Percentiles rank a stretch among this genome's conserved stretches.
Conservation (phyloP, 2,888 invertebrate genomes). For the Diabrotica balteata region DNA sequence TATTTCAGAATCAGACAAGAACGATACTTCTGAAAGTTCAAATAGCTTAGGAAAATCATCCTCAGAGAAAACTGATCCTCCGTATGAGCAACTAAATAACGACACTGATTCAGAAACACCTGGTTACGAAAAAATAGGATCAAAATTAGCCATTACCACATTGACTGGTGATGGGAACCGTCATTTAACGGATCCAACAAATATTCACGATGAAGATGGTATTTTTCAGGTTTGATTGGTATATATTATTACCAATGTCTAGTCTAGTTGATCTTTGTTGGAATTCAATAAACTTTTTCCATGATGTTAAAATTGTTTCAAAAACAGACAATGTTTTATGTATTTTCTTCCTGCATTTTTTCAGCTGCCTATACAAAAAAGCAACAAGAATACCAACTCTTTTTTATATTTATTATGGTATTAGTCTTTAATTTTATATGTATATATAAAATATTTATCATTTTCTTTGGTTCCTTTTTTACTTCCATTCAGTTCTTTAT, state of each 20-base stretch:
- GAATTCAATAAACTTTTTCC: no score
- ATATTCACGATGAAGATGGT: constrained; percentile 49
- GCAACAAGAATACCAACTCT: no score
- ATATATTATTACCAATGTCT: constrained; percentile 18
- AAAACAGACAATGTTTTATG: no score
- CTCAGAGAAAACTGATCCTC: constrained; percentile 44
- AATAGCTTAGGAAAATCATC: constrained; percentile 41
- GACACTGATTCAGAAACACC: constrained; percentile 47
- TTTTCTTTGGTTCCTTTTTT: no score
- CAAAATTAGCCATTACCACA: constrained; percentile 33
- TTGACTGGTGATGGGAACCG: neutral
- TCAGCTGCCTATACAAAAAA: no score
- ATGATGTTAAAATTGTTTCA: no score
- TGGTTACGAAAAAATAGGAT: constrained; percentile 49
- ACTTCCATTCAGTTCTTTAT: no score
- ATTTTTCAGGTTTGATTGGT: constrained; percentile 48
- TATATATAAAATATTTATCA: no score
- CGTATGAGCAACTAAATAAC: constrained; percentile 48
- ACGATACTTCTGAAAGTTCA: constrained; percentile 49
- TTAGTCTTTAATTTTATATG: no score
- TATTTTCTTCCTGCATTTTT: no score
- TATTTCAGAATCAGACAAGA: constrained; percentile 19
- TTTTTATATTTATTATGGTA: no score
- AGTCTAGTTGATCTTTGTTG: constrained; percentile 11
- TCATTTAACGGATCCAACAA: constrained; percentile 26